Conservation (phyloP, 2,888 invertebrate species). For the Tribolium freemani region DNA sequence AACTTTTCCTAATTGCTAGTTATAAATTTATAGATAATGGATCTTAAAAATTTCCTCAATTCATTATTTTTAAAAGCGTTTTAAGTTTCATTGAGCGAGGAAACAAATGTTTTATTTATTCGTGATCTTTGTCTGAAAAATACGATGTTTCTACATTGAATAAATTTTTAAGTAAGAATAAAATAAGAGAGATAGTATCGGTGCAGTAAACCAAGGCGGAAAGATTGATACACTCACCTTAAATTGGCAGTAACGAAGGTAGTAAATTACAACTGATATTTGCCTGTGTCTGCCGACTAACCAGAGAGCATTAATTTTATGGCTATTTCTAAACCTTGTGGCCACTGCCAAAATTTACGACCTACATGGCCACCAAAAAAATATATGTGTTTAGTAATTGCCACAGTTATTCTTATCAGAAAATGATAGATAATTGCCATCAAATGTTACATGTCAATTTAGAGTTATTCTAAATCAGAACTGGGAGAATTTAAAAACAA, state of each 20-base stretch:
- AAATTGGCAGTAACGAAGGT: slow-evolving; percentile 48
- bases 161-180: not conserved
- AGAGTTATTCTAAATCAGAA: not conserved
- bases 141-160: not conserved
- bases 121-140: not conserved
- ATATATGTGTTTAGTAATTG: not conserved
- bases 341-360: slow-evolving; percentile 16
- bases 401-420: not conserved
- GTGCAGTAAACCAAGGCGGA: slow-evolving; percentile 35
- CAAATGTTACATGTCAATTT: slow-evolving; percentile 1
- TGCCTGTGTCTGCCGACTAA: slow-evolving; percentile 14
- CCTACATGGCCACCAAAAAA: not conserved
- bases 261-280: slow-evolving; percentile 48
- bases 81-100: not conserved
- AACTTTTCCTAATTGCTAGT: not conserved
- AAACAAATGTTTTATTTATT: not conserved
- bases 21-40: not conserved
- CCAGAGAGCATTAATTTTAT: slow-evolving; percentile 27
- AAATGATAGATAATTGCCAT: not conserved
- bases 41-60: not conserved
- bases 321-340: slow-evolving; percentile 1
- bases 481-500: slow-evolving; percentile 21
- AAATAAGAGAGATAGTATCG: slow-evolving; percentile 9
- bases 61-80: not conserved
- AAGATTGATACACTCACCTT: slow-evolving; percentile 49